Evolutionary conservation across 1,140 invertebrate genomes (phyloP).

Genomic region (Tetramorium simillimum): DNA sequence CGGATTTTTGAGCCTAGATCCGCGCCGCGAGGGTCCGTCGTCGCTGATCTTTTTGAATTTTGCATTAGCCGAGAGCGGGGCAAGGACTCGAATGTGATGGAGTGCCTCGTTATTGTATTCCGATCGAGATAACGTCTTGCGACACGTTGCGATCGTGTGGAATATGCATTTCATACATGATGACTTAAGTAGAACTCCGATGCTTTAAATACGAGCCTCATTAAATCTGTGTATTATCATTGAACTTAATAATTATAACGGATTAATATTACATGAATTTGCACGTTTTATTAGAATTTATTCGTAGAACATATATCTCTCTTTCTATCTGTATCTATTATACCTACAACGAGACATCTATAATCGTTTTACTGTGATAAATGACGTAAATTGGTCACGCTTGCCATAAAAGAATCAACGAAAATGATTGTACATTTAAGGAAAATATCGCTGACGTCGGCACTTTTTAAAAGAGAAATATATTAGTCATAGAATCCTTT

Average conservation of each 20-base stretch:
- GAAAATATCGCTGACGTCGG: neutral
- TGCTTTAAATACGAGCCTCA: neutral
- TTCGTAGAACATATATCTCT: too few species aligned
- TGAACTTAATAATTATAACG: neutral
- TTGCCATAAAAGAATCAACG: neutral
- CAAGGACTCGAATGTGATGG: constrained; percentile 15
- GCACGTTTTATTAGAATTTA: neutral
- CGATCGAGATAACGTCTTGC: constrained; percentile 42
- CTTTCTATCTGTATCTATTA: too few species aligned
- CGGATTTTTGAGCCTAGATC: constrained; percentile 38
- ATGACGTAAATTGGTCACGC: neutral
- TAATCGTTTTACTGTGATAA: neutral
- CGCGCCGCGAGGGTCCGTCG: neutral
- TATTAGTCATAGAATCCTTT: neutral
- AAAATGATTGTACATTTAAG: neutral
- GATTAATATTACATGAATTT: constrained; percentile 2
- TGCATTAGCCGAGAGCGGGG: constrained; percentile 32
- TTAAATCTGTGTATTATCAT: neutral
- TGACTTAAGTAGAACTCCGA: neutral
- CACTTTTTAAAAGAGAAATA: neutral
- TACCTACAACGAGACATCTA: too few species aligned
- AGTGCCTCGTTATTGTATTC: constrained; percentile 28
- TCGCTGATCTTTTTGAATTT: constrained; percentile 20
- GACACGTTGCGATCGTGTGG: neutral
- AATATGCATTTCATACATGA: neutral